Evolutionary conservation across 2,797 vertebrate genomes (phyloP).

Genomic region (Labroides dimidiatus): DNA sequence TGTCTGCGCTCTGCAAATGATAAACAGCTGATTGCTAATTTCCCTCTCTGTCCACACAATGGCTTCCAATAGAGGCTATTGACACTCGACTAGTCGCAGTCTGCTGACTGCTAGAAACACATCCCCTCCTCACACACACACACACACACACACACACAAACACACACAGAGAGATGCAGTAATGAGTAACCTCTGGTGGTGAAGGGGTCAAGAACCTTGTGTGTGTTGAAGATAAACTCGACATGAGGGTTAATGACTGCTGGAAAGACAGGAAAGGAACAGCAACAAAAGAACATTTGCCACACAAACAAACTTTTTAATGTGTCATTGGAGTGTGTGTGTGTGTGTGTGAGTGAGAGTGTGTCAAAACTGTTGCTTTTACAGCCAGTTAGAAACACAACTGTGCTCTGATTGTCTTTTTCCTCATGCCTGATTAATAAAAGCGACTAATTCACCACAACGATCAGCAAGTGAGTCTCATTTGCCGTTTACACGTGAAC

Average conservation of each 20-base stretch:
- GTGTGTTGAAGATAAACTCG: slow-evolving; percentile 71
- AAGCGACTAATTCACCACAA: slow-evolving; percentile 31
- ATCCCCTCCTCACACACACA: slow-evolving; percentile 47
- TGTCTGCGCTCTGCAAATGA: slow-evolving; percentile 56
- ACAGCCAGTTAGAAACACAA: slow-evolving; percentile 20
- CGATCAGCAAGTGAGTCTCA: slow-evolving; percentile 21
- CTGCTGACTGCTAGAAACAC: slow-evolving; percentile 56
- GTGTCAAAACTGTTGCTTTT: slow-evolving; percentile 17
- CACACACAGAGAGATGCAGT: slow-evolving; percentile 38
- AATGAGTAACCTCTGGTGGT: slow-evolving; percentile 76
- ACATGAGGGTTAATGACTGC: slow-evolving; percentile 74
- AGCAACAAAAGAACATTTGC: slow-evolving; percentile 1
- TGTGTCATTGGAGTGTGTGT: neutral
- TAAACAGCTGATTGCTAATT: slow-evolving; percentile 65
- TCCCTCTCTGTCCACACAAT: slow-evolving; percentile 39
- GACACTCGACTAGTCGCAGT: slow-evolving; percentile 58
- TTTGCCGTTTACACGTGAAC: no score
- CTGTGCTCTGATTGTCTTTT: slow-evolving; percentile 19
- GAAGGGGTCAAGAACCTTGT: slow-evolving; percentile 72
- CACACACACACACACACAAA: slow-evolving; percentile 28
- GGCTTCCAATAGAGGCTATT: slow-evolving; percentile 58
- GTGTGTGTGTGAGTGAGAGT: neutral
- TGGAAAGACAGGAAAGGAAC: slow-evolving; percentile 38
- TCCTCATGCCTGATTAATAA: slow-evolving; percentile 31
- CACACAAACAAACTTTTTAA: neutral